Conservation (phyloP, 2,797 vertebrate genomes). For the Cuniculus paca region DNA sequence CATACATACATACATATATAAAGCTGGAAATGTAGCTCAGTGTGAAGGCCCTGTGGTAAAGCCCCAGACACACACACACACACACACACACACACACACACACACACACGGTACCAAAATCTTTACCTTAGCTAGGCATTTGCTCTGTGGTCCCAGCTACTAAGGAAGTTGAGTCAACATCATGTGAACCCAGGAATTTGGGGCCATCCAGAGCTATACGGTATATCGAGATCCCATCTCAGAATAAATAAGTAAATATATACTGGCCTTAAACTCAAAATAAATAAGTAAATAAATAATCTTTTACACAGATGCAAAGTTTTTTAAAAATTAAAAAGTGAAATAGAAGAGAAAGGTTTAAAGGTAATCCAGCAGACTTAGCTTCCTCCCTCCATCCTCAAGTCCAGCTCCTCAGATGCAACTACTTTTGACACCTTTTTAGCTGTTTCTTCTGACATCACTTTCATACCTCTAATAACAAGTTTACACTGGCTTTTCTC, state of each 20-base stretch:
- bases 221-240: background rate
- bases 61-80: background rate
- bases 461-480: background rate
- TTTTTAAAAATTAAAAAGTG: background rate
- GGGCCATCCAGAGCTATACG: background rate
- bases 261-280: too few species aligned
- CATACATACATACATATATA: too few species aligned
- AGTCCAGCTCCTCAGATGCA: background rate
- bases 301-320: background rate
- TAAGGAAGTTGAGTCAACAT: background rate
- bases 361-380: background rate
- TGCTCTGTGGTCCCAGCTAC: background rate
- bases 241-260: background rate
- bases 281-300: background rate
- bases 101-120: background rate
- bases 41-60: too few species aligned
- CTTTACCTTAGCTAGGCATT: background rate
- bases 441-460: background rate
- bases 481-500: background rate
- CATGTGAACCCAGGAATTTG: background rate
- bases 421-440: background rate
- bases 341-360: constrained; percentile 18
- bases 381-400: background rate
- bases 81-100: background rate
- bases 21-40: too few species aligned